Evolutionary conservation across 1,140 invertebrate genomes (phyloP).

Genomic region (Drosophila prosaltans): DNA sequence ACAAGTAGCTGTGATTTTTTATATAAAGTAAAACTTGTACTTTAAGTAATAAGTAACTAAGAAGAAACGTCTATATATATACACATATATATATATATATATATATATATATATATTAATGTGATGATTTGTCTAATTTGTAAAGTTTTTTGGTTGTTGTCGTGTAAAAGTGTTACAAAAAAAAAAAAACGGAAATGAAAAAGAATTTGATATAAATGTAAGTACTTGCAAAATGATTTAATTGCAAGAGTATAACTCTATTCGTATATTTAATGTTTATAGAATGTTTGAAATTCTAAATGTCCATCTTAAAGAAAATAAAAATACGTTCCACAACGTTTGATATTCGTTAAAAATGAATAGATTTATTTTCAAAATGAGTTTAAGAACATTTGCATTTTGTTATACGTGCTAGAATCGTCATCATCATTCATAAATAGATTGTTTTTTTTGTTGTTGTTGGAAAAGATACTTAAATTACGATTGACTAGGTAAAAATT

Average conservation of each 20-base stretch:
- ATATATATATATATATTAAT: background rate
- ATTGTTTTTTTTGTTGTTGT: slow-evolving; percentile 18
- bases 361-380: slow-evolving; percentile 67
- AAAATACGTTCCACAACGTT: background rate
- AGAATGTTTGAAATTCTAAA: slow-evolving; percentile 12
- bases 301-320: slow-evolving; percentile 29
- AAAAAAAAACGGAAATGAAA: background rate
- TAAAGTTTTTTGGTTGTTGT: slow-evolving; percentile 19
- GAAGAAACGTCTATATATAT: slow-evolving; percentile 5
- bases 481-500: slow-evolving; percentile 17
- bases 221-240: background rate
- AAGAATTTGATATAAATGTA: background rate
- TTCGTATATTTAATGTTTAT: slow-evolving; percentile 8
- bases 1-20: slow-evolving; percentile 61
- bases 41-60: slow-evolving; percentile 20
- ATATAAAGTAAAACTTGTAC: slow-evolving; percentile 27
- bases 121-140: slow-evolving; percentile 36
- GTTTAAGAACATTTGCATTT: slow-evolving; percentile 58
- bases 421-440: slow-evolving; percentile 45
- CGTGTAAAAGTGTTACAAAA: slow-evolving; percentile 31
- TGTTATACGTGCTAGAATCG: slow-evolving; percentile 73
- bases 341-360: slow-evolving; percentile 62
- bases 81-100: too few species aligned
- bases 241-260: slow-evolving; percentile 1
- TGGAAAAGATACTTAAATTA: slow-evolving; percentile 38